These are phyloP conservation scores for Drosophila leonis DNA, from an alignment of 2,888 invertebrate species.

Conservation along the genomic window DNA sequence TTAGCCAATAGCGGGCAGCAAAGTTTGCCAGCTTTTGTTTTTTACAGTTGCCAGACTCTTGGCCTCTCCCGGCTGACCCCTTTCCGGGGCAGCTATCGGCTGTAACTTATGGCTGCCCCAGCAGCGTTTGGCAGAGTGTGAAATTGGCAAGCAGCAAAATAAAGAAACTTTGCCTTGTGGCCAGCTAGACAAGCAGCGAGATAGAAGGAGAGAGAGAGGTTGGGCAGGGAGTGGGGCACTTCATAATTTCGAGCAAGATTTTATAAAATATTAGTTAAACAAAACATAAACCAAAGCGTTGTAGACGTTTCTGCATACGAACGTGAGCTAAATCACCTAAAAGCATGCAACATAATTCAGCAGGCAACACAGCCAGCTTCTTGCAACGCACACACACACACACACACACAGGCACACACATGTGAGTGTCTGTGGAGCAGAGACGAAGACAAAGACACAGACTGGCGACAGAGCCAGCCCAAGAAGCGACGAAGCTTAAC, in stretches of 20 bases:
- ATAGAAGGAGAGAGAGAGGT: not conserved
- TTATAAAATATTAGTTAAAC: slow-evolving; percentile 80
- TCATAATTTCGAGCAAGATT: slow-evolving; percentile 77
- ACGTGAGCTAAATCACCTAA: slow-evolving; percentile 78
- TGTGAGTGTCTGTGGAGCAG: slow-evolving; percentile 2
- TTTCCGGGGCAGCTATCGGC: slow-evolving; percentile 60
- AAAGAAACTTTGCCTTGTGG: slow-evolving; percentile 72
- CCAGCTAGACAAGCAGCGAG: slow-evolving; percentile 31
- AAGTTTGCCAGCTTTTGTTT: slow-evolving; percentile 34
- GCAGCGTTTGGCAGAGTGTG: slow-evolving; percentile 80
- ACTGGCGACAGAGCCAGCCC: slow-evolving; percentile 63
- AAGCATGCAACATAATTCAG: slow-evolving; percentile 81
- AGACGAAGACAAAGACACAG: slow-evolving; percentile 32
- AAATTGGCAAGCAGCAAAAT: slow-evolving; percentile 77
- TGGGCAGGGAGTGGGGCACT: slow-evolving; percentile 34
- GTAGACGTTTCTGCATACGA: slow-evolving; percentile 80
- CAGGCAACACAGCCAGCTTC: slow-evolving; percentile 65
- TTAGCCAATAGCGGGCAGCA: not conserved
- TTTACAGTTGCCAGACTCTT: slow-evolving; percentile 42
- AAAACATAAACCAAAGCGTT: slow-evolving; percentile 77
- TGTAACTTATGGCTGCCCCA: slow-evolving; percentile 68
- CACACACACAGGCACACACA: slow-evolving; percentile 15
- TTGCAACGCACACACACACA: slow-evolving; percentile 39
- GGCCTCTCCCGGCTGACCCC: slow-evolving; percentile 42
- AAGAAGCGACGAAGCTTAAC: slow-evolving; percentile 83